These are phyloP conservation scores for Melinaea marsaeus DNA, from an alignment of 2,888 invertebrate genomes.

Conservation along the genomic window DNA sequence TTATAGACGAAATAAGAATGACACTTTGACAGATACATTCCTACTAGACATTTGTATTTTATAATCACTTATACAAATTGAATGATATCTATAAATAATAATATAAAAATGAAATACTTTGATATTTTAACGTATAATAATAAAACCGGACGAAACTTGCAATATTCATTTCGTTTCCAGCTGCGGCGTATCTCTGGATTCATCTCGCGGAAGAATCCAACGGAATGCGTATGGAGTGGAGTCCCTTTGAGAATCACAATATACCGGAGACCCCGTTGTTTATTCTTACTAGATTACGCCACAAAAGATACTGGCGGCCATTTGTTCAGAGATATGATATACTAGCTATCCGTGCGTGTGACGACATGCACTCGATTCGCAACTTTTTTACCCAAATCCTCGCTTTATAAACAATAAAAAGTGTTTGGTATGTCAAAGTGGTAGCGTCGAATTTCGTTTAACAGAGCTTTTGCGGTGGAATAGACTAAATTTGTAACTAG, in stretches of 20 bases:
- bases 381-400: conserved; percentile 34
- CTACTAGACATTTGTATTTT: no score
- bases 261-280: conserved; percentile 51
- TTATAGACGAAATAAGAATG: no score
- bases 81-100: no score
- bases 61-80: no score
- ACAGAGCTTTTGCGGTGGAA: conserved; percentile 9
- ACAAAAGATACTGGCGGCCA: conserved; percentile 59
- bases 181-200: conserved; percentile 17
- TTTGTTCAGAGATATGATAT: conserved; percentile 74
- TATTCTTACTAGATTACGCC: conserved; percentile 69
- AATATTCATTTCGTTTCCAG: conserved; percentile 12
- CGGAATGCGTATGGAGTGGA: conserved; percentile 44
- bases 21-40: no score
- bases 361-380: conserved; percentile 50
- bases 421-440: conserved; percentile 26
- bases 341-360: conserved; percentile 69
- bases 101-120: no score
- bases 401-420: not conserved
- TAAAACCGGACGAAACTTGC: no score
- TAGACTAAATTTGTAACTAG: conserved; percentile 28
- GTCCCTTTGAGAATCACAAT: conserved; percentile 42
- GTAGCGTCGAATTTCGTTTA: conserved; percentile 35
- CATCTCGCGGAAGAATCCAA: conserved; percentile 37
- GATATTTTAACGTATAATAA: no score